Evolutionary conservation across 2,888 invertebrate species (phyloP), one percentile per base, ranked within the genome.

Genomic region (Ophioninae sp.): DNA sequence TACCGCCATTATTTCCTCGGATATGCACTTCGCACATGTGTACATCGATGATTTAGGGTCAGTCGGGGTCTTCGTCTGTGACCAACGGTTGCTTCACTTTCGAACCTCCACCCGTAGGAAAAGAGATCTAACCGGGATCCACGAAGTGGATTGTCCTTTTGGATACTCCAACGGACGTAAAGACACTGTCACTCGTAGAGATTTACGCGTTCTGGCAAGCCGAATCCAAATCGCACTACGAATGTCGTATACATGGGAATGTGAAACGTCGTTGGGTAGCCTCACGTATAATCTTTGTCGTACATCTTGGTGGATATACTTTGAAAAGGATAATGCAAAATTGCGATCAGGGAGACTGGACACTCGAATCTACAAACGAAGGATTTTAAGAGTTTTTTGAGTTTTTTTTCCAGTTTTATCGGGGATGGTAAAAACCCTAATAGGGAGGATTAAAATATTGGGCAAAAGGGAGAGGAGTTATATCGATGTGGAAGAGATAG

Each of bases 1-100:
- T 68, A 13, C 59, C 74, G 61, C 78, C 71, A 64, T 82, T 73
- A 74, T 78, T 68, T 65, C 73, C 73, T 77, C 13, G 20, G 23
- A 37, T 56, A 68, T 79, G 58, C 63, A 23, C 9, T 37, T 22
- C 13, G 30, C 72, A 56, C 69, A 56, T 37, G 6, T 64, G 22
- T 39, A 41, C 23, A 68, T 68, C 23, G 17, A 67, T 59, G 17
- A 41, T 41, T 68, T 2, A 64, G 61, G 13, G 22, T 22, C 72
- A 17, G 30, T 1, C 20, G 13, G 59, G 39, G 13, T 39, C 5
- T 20, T 51, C 6, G 20, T 51, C 23, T 17, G 23, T 44, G 41
- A 23, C 9, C 10, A 44, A 73, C 8, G 13, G 17, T 6, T 9
- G 8, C 41, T 41, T 41, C 9, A 2, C 41, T 41, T 51, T 51